Evolutionary conservation across 2,888 invertebrate species (phyloP), one percentile per base, ranked within the genome.

Genomic region (Eledona agricola): DNA sequence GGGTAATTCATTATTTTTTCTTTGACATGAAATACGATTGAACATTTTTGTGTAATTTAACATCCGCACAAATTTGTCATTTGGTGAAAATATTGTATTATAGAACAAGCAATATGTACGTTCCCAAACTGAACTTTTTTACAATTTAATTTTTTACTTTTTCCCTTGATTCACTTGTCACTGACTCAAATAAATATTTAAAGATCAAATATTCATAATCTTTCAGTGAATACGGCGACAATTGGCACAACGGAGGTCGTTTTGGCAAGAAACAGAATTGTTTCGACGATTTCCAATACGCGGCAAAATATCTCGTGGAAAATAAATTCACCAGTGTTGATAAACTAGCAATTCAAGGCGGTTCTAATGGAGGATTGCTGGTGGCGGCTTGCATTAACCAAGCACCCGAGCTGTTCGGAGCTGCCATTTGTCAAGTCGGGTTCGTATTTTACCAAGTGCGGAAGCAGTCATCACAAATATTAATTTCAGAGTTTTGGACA

Each of bases 351-450:
- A 94, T 95, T 64, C 90, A 95, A 77, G 99, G 99, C 9, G 96
- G 91, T 12, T 97, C 96, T 40, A 99, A 99, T 79, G 98, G 99
- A 1, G 99, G 99, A 0, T 82, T 98, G 43, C 79, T 98, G n/a
- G 91, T 97, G 5, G 96, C 90, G 1, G 96, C 96, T 6, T 94
- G 94, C 72, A 84, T 90, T 60, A 97, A 97, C 80, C 97, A 98
- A 79, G 83, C 93, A 22, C 98, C 98, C 0, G 93, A 96, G 67
- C 80, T 99, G 35, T 98, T 90, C 78, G 96, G 93, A 4, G 93
- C 93, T 51, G 95, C 89, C 32, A 85, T 99, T 60, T 89, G 90
- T 63, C 93, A 96, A 84, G 96, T 97, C 47, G 97, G 96, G 93
- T n/a, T n/a, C n/a, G n/a, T n/a, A n/a, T n/a, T 94, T n/a, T n/a